These are phyloP conservation scores for Erebia palarica DNA, from an alignment of 2,888 invertebrate genomes.

Conservation along the genomic window DNA sequence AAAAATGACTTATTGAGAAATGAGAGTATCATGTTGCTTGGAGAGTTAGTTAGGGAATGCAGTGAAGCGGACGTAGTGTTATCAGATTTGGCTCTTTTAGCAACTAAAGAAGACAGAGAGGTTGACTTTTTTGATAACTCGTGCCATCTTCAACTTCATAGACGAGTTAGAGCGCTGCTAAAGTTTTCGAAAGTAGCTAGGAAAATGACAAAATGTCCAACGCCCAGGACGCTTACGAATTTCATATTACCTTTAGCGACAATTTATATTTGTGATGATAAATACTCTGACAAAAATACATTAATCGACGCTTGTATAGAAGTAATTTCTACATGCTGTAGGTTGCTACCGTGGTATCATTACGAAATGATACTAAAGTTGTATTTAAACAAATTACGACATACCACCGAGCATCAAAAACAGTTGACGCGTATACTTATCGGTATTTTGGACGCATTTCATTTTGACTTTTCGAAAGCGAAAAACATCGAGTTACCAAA, in stretches of 20 bases:
- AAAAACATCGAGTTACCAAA: constrained; percentile 66
- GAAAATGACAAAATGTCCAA: constrained; percentile 83
- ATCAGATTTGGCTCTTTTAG: constrained; percentile 85
- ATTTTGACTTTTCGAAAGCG: constrained; percentile 91
- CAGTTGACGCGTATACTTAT: constrained; percentile 90
- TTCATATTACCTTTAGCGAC: constrained; percentile 93
- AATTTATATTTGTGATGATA: constrained; percentile 89
- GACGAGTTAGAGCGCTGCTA: constrained; percentile 91
- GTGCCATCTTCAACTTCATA: constrained; percentile 92
- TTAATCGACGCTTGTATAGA: constrained; percentile 93
- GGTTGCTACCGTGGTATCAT: constrained; percentile 93
- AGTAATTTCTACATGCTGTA: constrained; percentile 88
- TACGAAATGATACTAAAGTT: constrained; percentile 92
- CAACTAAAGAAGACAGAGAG: constrained; percentile 89
- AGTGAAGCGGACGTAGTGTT: constrained; percentile 87
- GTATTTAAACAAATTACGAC: constrained; percentile 89
- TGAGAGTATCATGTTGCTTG: constrained; percentile 90
- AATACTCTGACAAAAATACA: constrained; percentile 88
- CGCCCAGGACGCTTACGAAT: constrained; percentile 88
- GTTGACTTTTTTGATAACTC: constrained; percentile 98
- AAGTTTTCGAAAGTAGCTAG: constrained; percentile 87
- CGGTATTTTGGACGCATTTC: constrained; percentile 93
- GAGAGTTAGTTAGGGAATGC: constrained; percentile 88
- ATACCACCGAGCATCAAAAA: constrained; percentile 89
- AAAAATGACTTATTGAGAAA: constrained; percentile 88